Conservation (phyloP, 2,797 vertebrate species). For the Sebastes baramenuke region DNA sequence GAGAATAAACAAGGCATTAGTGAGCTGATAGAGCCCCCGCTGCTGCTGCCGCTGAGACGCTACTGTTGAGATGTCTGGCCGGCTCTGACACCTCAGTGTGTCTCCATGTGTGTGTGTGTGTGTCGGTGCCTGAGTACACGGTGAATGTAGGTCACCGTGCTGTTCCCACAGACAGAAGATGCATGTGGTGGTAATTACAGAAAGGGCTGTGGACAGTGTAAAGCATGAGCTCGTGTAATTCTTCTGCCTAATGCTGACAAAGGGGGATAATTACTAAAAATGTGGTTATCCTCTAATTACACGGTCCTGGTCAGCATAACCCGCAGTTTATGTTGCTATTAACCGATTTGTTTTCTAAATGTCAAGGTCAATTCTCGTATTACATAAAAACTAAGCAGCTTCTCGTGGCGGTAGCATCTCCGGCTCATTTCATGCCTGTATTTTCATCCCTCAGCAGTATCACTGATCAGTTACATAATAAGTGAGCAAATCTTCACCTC, state of each 20-base stretch:
- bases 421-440: background rate
- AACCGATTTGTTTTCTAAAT: conserved; percentile 1
- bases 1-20: conserved; percentile 38
- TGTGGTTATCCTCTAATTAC: background rate
- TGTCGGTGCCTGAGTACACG: conserved; percentile 1
- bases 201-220: conserved; percentile 18
- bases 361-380: background rate
- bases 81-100: conserved; percentile 47
- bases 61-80: conserved; percentile 53
- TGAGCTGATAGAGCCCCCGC: conserved; percentile 43
- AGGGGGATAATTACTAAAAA: conserved; percentile 32
- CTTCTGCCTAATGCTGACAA: conserved; percentile 29
- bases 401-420: background rate
- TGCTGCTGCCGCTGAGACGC: conserved; percentile 34
- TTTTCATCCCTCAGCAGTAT: background rate
- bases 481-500: background rate
- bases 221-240: conserved; percentile 41
- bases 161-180: conserved; percentile 37
- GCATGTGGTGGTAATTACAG: conserved; percentile 56
- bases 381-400: background rate
- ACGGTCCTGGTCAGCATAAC: background rate
- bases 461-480: background rate
- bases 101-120: conserved; percentile 14
- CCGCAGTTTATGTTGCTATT: background rate
- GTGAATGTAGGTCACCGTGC: conserved; percentile 50